A percentile compares a stretch with the other conserved stretches of the same genome.
These are phyloP conservation scores for Microcebus jonahi DNA, from an alignment of 2,113 vertebrate species.

Conservation along the genomic window DNA sequence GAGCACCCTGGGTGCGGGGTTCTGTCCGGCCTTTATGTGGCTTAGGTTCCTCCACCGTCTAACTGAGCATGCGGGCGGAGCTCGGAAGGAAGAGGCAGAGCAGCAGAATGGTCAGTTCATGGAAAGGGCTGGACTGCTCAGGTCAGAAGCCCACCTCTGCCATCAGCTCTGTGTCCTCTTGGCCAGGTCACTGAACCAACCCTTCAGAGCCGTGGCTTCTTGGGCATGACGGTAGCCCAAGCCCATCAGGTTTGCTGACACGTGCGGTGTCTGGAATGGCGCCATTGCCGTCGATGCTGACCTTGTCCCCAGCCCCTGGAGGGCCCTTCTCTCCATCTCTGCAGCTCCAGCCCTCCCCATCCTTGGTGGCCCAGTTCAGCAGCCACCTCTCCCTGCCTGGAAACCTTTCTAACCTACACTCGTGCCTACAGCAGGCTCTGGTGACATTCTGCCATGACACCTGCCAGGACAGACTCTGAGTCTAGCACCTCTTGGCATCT, in stretches of 20 bases:
- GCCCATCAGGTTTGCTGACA: neutral
- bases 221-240: neutral
- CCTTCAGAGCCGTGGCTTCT: neutral
- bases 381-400: neutral
- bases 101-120: accelerated
- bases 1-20: neutral
- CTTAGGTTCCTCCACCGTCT: accelerated
- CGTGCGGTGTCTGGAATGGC: neutral
- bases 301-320: too few relatives aligned
- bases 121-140: accelerated
- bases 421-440: neutral
- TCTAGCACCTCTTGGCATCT: neutral
- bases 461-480: neutral
- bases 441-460: neutral
- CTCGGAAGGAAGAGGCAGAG: accelerated
- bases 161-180: neutral
- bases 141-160: neutral
- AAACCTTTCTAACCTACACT: neutral
- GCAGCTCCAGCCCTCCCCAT: too few relatives aligned
- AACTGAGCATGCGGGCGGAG: neutral
- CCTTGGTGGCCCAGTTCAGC: neutral
- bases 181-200: neutral
- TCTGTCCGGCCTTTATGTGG: accelerated
- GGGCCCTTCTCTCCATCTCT: neutral
- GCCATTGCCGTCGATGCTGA: neutral